Evolutionary conservation across 2,797 vertebrate genomes (phyloP), one percentile per base, ranked within the genome.

Genomic region (Alca torda): DNA sequence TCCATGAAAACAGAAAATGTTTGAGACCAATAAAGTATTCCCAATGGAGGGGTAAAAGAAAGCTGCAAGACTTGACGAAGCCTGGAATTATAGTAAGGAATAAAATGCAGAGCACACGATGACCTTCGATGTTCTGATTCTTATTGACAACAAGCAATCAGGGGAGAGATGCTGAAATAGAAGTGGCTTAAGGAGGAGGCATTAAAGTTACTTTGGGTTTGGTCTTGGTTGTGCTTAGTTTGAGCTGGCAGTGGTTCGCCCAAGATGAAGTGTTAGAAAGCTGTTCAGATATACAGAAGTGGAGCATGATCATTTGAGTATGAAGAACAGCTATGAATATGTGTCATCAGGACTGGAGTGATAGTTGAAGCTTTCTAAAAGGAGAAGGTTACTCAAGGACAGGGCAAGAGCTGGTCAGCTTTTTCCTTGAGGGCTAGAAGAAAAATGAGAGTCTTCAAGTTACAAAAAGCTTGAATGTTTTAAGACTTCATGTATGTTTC

Each of bases 361-460:
- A 50, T 68, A 92, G 54, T 35, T 91, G 67, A 95, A 69, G 43
- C 57, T 90, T 96, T 92, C 65, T 92, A 64, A 85, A 69, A 81
- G 41, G 54, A 83, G 77, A 65, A 91, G 53, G 19, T 86, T 48
- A 30, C 33, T 65, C 13, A 73, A 75, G 75, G 76, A 37, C 60
- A 57, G 28, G 30, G 46, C 67, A 85, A 51, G 35, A 72, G 16
- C 8, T 64, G 33, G 19, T 88, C 31, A 79, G 41, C 54, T 77
- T 91, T 89, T 87, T 75, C 10, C 23, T 70, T 80, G n/a, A 39
- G n/a, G 57, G 4, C 53, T 80, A 60, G 68, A 54, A 93, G 25
- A 45, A 89, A 78, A 85, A 57, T 33, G 5, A 82, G 24, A 57
- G 37, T 77, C 67, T 70, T 88, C 16, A 91, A 39, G 63, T 88